Evolutionary conservation across 2,113 vertebrate species (phyloP), one percentile per base, ranked within the genome.

Genomic region (Jacana jacana): DNA sequence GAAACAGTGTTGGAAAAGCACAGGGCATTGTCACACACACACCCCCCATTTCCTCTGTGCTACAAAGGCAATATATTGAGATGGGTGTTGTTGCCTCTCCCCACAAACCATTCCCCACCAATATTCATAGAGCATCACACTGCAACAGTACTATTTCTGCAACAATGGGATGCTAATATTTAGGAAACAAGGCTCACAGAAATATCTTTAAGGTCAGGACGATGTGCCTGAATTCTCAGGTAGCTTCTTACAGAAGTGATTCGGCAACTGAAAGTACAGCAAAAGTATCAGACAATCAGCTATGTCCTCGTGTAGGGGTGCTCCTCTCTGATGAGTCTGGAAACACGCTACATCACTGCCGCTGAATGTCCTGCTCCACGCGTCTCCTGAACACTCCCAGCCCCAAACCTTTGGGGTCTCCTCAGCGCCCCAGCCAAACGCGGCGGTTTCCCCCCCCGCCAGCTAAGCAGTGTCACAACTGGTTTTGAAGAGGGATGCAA

Each of bases 281-380:
- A 1, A 11, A 8, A 37, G 5, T 10, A 18, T 10, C 18, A n/a
- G 75, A 17, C 52, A 7, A 1, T 2, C 0, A 1, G 37, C 25
- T 10, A 25, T 0, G 7, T 23, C 28, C 35, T 49, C 15, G 6
- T 10, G 42, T 40, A 17, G 4, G 25, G 10, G 37, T 1, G 37
- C n/a, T 39, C 22, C 0, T 4, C 46, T 44, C 64, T 22, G 16
- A 3, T 20, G 49, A 63, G 18, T 3, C 39, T 5, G 7, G 39
- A 61, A 14, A 1, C 4, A 6, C 0, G 0, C 2, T 7, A 1
- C 4, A 16, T 22, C 39, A 4, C 55, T 13, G 40, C 23, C 60
- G 57, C 40, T 13, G 13, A 25, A 12, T 10, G 14, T 48, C 57
- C 63, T 10, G 39, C 11, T 33, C 35, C 37, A n/a, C 0, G 12